A percentile compares a stretch with the other conserved stretches of the same genome.
These are phyloP conservation scores for Datnioides undecimradiatus DNA, from an alignment of 2,113 vertebrate species.

Conservation along the genomic window DNA sequence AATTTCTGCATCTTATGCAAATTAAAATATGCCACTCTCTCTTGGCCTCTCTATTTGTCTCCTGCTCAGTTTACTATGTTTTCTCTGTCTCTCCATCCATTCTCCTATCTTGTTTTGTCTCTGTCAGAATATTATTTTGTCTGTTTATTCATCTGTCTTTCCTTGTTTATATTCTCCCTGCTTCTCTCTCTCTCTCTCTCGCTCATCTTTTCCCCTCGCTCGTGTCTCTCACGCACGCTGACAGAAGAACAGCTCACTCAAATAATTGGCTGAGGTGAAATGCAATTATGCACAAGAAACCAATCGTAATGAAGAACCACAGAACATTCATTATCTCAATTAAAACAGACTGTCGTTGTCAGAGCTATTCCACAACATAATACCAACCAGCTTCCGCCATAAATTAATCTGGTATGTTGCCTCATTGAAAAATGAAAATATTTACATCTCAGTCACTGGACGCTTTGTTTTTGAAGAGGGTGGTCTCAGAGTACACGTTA, in stretches of 20 bases:
- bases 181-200: conserved; percentile 26
- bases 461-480: background rate
- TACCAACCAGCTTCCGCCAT: conserved; percentile 25
- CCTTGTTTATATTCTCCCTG: conserved; percentile 27
- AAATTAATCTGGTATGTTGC: conserved; percentile 34
- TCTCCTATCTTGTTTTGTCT: conserved; percentile 27
- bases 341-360: conserved; percentile 50
- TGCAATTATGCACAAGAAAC: conserved; percentile 67
- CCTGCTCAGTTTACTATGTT: conserved; percentile 29
- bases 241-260: conserved; percentile 41
- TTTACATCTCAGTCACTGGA: conserved; percentile 14
- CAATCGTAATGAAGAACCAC: conserved; percentile 57
- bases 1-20: conserved; percentile 73
- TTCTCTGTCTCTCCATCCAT: background rate
- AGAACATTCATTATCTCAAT: conserved; percentile 65
- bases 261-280: conserved; percentile 64
- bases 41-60: conserved; percentile 51
- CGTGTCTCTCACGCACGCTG: conserved; percentile 11
- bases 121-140: conserved; percentile 13
- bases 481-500: background rate
- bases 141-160: conserved; percentile 38
- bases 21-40: conserved; percentile 65
- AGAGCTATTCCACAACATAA: conserved; percentile 26
- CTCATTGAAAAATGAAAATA: conserved; percentile 23
- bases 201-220: conserved; percentile 27